A percentile compares a stretch with the other conserved stretches of the same genome.
Conservation (phyloP, 2,888 invertebrate species). For the Ommatoiulus sabulosus region DNA sequence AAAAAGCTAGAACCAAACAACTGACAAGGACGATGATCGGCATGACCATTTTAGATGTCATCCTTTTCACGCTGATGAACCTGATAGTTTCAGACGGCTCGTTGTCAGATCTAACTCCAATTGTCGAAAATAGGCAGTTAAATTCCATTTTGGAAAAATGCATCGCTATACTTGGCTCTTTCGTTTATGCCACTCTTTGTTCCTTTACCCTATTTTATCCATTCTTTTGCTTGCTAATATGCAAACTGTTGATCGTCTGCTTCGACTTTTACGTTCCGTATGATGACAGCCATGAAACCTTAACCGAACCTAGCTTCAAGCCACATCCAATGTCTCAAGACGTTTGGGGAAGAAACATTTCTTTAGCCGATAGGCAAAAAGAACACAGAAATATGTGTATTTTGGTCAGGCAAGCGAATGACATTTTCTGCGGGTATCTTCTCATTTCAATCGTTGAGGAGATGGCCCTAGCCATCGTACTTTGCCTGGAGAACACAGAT, state of each 20-base stretch:
- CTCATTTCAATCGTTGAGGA: background rate
- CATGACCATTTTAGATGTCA: background rate
- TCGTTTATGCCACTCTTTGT: background rate
- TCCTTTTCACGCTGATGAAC: background rate
- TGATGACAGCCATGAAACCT: background rate
- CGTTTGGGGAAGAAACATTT: background rate
- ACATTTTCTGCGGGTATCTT: conserved; percentile 11
- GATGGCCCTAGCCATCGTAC: background rate
- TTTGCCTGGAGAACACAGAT: background rate
- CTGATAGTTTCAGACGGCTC: background rate
- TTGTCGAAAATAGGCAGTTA: background rate
- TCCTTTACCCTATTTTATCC: background rate
- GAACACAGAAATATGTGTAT: background rate
- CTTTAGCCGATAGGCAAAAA: background rate
- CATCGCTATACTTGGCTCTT: background rate
- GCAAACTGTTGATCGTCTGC: background rate
- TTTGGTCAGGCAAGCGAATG: conserved; percentile 18
- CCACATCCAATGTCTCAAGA: background rate
- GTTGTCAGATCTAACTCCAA: background rate
- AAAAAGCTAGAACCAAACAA: background rate
- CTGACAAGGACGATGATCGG: background rate
- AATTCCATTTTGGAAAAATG: background rate
- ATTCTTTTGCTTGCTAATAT: background rate
- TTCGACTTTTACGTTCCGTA: conserved; percentile 7
- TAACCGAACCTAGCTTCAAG: background rate